Base-by-base conservation (phyloP, 2,113 vertebrate species). In the Bufo bufo region DNA sequence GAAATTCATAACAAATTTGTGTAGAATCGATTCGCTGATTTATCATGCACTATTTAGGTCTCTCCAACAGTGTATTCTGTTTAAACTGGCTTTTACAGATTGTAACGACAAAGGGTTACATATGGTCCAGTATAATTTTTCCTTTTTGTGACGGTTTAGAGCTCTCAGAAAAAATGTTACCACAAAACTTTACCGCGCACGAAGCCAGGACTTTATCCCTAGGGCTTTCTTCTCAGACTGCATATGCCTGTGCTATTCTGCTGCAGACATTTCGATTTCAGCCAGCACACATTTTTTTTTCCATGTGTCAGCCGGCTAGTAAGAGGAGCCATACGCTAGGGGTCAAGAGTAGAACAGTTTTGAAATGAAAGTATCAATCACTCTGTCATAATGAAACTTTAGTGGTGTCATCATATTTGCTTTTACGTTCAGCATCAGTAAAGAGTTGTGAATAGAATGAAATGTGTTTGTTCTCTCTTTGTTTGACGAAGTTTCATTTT, bases 331-430 rank as follows among this genome's bases (percentile, higher is more conserved):
- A 89, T 88, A 90, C 54, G 23, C 84, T 86, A 6, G 85, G 85
- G 92, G 91, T 94, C 89, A 91, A 82, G 66, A 89, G 86, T 81
- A 90, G 92, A 93, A 90, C 88, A 90, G 77, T 92, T 90, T 90
- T 92, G 92, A 92, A 94, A 93, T 84, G 92, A 92, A 94, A 90
- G 91, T 90, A 86, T 91, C 87, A 87, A 90, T 90, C 93, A 92
- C 92, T 87, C 90, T 90, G 78, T 89, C 91, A 90, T 90, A 85
- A 90, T 93, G 93, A 92, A 93, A 93, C 85, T 80, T 90, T 23
- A 80, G 50, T 84, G 93, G 90, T 93, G 93, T 90, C 91, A 90
- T 78, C 89, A 89, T 91, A 93, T 94, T 94, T 92, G 92, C 90
- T 92, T 92, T 92, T 89, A 92, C 91, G 91, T 93, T 93, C 94